Evolutionary conservation across 2,888 invertebrate genomes (phyloP).

Genomic region (Monoplex corrugatus): DNA sequence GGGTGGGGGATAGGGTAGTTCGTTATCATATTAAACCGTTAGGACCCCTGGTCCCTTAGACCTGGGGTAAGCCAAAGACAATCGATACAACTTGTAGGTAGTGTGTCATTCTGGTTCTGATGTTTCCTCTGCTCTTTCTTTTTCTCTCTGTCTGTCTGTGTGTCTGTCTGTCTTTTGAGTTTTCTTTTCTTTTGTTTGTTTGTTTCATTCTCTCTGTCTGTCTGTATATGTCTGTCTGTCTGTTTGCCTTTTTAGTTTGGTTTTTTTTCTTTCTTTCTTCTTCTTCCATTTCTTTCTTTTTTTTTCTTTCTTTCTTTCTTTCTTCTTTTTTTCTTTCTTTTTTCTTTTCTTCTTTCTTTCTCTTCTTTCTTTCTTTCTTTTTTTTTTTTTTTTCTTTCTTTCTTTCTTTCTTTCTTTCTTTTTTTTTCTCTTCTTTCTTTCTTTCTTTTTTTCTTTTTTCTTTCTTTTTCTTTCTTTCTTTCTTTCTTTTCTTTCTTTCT

Average conservation of each 20-base stretch:
- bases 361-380: background rate
- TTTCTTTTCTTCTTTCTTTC: background rate
- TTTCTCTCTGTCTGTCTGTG: background rate
- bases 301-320: too few species aligned
- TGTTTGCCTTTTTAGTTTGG: background rate
- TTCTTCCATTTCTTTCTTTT: background rate
- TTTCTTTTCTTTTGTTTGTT: background rate
- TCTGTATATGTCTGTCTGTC: background rate
- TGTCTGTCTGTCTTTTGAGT: background rate
- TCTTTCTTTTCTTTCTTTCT: background rate
- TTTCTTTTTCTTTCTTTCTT: background rate
- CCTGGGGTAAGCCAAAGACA: too few species aligned
- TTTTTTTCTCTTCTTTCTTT: background rate
- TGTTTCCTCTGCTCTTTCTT: background rate
- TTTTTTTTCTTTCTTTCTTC: too few species aligned
- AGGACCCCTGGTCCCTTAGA: too few species aligned
- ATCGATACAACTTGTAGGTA: too few species aligned
- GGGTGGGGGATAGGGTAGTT: too few species aligned
- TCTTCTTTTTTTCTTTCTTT: background rate
- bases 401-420: slow-evolving; percentile 33
- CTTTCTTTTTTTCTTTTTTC: background rate
- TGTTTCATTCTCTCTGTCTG: background rate
- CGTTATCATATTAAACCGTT: too few species aligned
- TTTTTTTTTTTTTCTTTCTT: slow-evolving; percentile 6
- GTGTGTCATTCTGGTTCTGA: too few species aligned